Evolutionary conservation across 2,113 vertebrate species (phyloP).

Genomic region (Heteronetta atricapilla): DNA sequence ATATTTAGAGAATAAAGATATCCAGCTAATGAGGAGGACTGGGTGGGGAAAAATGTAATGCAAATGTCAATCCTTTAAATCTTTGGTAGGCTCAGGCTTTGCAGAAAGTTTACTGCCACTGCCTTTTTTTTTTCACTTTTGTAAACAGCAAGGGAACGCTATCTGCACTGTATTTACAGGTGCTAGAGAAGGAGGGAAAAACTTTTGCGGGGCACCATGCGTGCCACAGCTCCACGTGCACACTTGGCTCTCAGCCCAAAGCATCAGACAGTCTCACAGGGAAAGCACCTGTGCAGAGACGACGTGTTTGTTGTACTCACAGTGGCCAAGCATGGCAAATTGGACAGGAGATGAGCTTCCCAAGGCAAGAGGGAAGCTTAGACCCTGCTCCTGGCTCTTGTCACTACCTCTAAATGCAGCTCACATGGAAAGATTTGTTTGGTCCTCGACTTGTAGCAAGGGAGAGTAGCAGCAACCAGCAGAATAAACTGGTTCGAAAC

Average conservation of each 20-base stretch:
- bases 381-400: not conserved
- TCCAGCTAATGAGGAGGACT: constrained; percentile 80
- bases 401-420: not conserved
- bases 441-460: not conserved
- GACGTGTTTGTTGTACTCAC: fast-evolving
- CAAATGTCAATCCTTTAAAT: constrained; percentile 85
- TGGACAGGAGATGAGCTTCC: not conserved
- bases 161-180: constrained; percentile 52
- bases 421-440: not conserved
- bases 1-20: constrained; percentile 89
- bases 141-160: constrained; percentile 49
- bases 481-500: not conserved
- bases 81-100: constrained; percentile 62
- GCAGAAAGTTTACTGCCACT: constrained; percentile 68
- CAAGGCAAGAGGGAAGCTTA: not conserved
- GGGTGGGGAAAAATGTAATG: constrained; percentile 65
- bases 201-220: fast-evolving
- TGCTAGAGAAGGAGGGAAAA: not conserved
- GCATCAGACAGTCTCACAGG: fast-evolving
- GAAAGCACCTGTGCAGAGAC: not conserved
- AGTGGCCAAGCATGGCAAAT: not conserved
- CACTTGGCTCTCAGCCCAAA: fast-evolving
- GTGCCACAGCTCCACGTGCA: not conserved
- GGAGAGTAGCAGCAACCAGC: not conserved
- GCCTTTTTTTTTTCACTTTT: not conserved